Evolutionary conservation across 2,797 vertebrate species (phyloP).

Genomic region (Sparidentex hasta): DNA sequence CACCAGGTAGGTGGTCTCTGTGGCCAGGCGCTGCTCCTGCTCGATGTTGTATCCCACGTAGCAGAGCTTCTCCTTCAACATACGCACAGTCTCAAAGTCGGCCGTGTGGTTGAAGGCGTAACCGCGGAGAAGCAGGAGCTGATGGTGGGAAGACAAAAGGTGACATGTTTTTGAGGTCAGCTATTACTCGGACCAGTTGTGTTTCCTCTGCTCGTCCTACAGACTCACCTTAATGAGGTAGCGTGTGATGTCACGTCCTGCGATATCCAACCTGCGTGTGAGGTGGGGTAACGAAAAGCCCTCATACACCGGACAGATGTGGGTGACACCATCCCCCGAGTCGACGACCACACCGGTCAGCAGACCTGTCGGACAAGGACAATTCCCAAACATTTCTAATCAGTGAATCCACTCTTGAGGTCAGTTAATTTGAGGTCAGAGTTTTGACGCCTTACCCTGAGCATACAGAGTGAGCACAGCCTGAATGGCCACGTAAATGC

Average conservation of each 20-base stretch:
- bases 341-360: slow-evolving; percentile 87
- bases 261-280: slow-evolving; percentile 87
- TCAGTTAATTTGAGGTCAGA: no score
- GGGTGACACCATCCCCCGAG: slow-evolving; percentile 88
- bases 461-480: slow-evolving; percentile 90
- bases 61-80: slow-evolving; percentile 89
- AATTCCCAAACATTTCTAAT: background rate
- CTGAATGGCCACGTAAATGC: slow-evolving; percentile 89
- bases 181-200: background rate
- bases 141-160: background rate
- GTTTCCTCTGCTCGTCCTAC: no score
- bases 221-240: slow-evolving; percentile 86
- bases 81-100: slow-evolving; percentile 88
- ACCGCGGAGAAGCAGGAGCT: slow-evolving; percentile 87
- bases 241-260: slow-evolving; percentile 89
- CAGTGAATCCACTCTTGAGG: background rate
- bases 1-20: slow-evolving; percentile 87
- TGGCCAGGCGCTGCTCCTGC: slow-evolving; percentile 87
- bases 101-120: slow-evolving; percentile 90
- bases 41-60: slow-evolving; percentile 91
- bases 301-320: slow-evolving; percentile 89
- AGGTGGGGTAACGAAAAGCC: slow-evolving; percentile 87
- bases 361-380: slow-evolving; percentile 75
- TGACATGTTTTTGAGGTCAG: background rate
- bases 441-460: slow-evolving; percentile 77